Evolutionary conservation across 92 coral and sea anemone genomes (phyloP).

Genomic region (Porites evermanni): DNA sequence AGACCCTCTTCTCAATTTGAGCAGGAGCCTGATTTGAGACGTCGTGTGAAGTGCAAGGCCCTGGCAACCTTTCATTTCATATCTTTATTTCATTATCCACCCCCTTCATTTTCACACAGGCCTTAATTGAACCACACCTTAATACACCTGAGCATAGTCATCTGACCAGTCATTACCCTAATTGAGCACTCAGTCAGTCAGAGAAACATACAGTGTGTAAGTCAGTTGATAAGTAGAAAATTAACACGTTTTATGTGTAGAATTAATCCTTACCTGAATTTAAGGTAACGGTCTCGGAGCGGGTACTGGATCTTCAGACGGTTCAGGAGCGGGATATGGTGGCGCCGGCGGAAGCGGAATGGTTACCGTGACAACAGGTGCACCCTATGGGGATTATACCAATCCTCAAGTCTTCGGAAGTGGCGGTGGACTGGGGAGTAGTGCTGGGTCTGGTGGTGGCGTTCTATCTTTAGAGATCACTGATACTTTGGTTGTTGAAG

Average conservation of each 20-base stretch:
- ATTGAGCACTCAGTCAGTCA: no score
- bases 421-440: constrained; percentile 88
- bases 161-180: no score
- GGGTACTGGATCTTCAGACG: constrained; percentile 76
- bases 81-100: no score
- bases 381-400: constrained; percentile 79
- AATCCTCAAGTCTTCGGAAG: constrained; percentile 90
- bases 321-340: constrained; percentile 97
- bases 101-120: no score
- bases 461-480: constrained; percentile 71
- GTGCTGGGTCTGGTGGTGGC: constrained; percentile 87
- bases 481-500: constrained; percentile 84
- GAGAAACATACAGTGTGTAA: no score
- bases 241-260: neutral
- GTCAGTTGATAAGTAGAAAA: no score
- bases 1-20: no score
- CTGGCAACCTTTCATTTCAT: no score
- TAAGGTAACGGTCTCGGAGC: constrained; percentile 77
- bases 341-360: constrained; percentile 86
- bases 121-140: no score
- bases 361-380: constrained; percentile 70
- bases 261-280: neutral
- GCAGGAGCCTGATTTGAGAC: no score
- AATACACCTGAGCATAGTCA: no score
- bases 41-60: no score